Evolutionary conservation across 2,113 vertebrate genomes (phyloP).

Genomic region (Macrotus californicus): DNA sequence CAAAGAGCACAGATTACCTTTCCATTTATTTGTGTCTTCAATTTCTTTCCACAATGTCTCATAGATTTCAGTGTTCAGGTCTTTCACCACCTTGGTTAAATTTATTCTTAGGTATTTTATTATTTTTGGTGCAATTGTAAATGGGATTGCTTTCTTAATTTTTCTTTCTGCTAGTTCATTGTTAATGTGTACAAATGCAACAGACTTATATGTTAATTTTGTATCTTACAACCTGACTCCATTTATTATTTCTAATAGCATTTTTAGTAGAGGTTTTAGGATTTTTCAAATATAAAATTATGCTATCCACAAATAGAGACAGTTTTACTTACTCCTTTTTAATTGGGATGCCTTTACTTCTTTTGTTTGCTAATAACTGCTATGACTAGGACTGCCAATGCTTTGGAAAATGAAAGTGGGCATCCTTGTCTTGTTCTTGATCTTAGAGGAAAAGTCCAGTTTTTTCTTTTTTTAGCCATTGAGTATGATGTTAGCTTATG

Average conservation of each 20-base stretch:
- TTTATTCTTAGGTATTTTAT: background rate
- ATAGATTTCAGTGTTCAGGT: background rate
- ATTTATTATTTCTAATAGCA: background rate
- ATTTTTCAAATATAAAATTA: background rate
- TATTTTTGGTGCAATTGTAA: background rate
- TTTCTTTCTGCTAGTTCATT: background rate
- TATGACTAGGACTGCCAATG: background rate
- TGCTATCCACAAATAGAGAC: background rate
- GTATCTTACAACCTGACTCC: background rate
- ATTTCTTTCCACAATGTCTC: background rate
- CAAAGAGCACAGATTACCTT: background rate
- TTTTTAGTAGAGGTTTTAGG: background rate
- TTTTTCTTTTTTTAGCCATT: background rate
- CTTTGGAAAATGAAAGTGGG: background rate
- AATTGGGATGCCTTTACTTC: background rate
- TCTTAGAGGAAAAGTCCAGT: background rate
- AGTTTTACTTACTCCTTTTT: background rate
- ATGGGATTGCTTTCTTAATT: background rate
- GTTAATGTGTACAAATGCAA: background rate
- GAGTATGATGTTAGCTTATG: background rate
- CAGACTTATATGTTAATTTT: background rate
- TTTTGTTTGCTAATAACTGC: background rate
- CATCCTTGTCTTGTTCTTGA: background rate
- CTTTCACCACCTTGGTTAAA: background rate
- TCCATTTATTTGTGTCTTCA: background rate